Evolutionary conservation across 2,113 vertebrate species (phyloP).

Genomic region (Macrotus californicus): DNA sequence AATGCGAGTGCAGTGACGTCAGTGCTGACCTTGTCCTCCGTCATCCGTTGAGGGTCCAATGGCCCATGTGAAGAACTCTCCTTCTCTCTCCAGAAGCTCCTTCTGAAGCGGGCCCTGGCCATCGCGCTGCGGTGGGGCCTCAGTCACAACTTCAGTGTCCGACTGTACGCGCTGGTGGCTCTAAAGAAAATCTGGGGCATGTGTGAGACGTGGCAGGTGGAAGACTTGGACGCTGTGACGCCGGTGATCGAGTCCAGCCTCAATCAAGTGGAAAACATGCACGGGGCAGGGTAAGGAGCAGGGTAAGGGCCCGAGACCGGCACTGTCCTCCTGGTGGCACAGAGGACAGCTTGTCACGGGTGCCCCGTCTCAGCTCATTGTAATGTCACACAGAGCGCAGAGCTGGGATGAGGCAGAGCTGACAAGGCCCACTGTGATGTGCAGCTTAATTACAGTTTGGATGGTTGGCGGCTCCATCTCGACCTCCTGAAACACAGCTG

Average conservation of each 20-base stretch:
- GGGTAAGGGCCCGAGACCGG: slow-evolving; percentile 79
- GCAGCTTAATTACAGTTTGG: not conserved
- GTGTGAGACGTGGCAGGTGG: slow-evolving; percentile 66
- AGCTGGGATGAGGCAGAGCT: not conserved
- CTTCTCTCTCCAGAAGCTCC: slow-evolving; percentile 71
- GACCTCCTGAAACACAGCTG: not conserved
- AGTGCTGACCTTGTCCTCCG: not conserved
- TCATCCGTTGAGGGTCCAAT: not conserved
- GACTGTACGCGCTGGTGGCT: slow-evolving; percentile 91
- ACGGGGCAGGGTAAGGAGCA: slow-evolving; percentile 88
- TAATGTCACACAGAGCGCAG: not conserved
- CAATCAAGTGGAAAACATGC: slow-evolving; percentile 88
- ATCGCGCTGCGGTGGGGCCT: slow-evolving; percentile 90
- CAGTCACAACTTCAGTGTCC: slow-evolving; percentile 93
- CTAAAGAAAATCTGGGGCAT: slow-evolving; percentile 91
- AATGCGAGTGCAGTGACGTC: too few relatives aligned
- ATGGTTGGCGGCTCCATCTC: not conserved
- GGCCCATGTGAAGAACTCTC: not conserved
- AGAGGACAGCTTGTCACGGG: not conserved
- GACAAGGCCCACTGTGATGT: accelerated
- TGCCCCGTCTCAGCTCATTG: accelerated
- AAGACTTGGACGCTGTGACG: slow-evolving; percentile 81
- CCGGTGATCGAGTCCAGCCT: slow-evolving; percentile 89
- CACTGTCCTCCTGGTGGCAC: not conserved
- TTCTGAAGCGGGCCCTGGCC: slow-evolving; percentile 84